Evolutionary conservation across 2,113 vertebrate genomes (phyloP).

Genomic region (Machaerirhynchus nigripectus): DNA sequence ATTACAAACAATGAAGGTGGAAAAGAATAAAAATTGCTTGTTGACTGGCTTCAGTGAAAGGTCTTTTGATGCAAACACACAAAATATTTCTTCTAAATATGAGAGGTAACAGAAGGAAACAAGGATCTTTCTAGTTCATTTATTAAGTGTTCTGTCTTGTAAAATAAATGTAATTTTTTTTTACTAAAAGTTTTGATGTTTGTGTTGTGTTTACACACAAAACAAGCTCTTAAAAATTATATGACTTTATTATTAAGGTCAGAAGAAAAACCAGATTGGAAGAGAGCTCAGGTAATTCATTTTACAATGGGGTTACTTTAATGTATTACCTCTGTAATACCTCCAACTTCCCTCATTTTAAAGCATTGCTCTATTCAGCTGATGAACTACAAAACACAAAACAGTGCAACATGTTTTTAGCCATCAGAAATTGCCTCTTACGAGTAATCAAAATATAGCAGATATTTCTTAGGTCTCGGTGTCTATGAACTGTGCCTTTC

Average conservation of each 20-base stretch:
- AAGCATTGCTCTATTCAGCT: neutral
- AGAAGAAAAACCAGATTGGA: neutral
- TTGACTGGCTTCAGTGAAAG: neutral
- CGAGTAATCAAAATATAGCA: neutral
- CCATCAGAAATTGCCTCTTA: neutral
- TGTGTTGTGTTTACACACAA: neutral
- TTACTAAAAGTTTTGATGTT: neutral
- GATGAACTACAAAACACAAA: neutral
- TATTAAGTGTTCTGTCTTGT: neutral
- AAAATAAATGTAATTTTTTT: neutral
- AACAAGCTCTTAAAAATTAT: neutral
- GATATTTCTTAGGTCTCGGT: neutral
- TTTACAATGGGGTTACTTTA: neutral
- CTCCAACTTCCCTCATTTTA: neutral
- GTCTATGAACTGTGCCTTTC: neutral
- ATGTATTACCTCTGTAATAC: neutral
- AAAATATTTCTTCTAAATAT: neutral
- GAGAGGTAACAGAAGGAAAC: neutral
- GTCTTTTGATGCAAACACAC: neutral
- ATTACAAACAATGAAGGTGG: neutral
- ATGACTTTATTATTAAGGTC: neutral
- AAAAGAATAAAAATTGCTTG: neutral
- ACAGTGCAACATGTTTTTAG: neutral
- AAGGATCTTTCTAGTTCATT: neutral
- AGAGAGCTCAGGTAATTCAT: neutral